phyloP scores from a whole-genome alignment of 2,888 invertebrate species.

The Dasypolia templi region DNA sequence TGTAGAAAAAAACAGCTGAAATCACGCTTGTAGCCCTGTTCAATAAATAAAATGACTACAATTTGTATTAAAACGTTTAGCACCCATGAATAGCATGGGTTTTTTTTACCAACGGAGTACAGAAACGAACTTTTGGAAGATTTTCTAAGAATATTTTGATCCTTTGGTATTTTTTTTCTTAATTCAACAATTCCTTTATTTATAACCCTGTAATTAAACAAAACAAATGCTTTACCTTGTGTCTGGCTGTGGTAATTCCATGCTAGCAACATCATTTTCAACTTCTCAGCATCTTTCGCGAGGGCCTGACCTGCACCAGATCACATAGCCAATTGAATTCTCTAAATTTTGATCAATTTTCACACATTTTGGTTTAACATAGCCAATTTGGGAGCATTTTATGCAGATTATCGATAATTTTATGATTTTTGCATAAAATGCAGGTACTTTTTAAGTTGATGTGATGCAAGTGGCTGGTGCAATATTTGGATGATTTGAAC shows the following conservation, averaged over 20 bases:
- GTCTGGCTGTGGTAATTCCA: constrained; percentile 96
- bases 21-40: too few relatives aligned
- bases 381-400: constrained; percentile 82
- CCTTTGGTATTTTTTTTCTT: background rate
- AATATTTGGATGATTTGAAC: constrained; percentile 10
- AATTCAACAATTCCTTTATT: background rate
- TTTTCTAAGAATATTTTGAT: background rate
- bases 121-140: too few relatives aligned
- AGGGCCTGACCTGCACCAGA: constrained; percentile 90
- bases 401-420: constrained; percentile 66
- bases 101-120: too few relatives aligned
- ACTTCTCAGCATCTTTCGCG: constrained; percentile 96
- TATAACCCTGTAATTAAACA: constrained; percentile 48
- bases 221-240: constrained; percentile 89
- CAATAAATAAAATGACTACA: too few relatives aligned
- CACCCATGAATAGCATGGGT: too few relatives aligned
- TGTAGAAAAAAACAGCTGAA: too few relatives aligned
- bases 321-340: constrained; percentile 87
- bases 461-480: constrained; percentile 88
- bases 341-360: constrained; percentile 76
- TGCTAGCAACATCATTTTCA: constrained; percentile 96
- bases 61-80: too few relatives aligned
- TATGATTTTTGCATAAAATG: constrained; percentile 77
- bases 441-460: constrained; percentile 79
- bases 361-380: constrained; percentile 66